These are phyloP conservation scores for Papilio aristodemus DNA, from an alignment of 1,140 invertebrate species.

Conservation along the genomic window DNA sequence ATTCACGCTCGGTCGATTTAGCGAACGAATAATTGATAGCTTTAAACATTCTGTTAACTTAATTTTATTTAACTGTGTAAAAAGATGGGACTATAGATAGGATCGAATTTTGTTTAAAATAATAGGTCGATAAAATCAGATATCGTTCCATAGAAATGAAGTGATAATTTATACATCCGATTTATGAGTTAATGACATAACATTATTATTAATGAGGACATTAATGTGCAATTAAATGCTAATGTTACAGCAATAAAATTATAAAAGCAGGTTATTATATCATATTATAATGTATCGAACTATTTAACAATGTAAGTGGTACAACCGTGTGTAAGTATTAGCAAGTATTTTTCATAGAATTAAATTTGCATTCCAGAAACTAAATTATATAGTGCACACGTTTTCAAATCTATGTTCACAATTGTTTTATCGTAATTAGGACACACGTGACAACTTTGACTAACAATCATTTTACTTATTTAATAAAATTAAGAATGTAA, in stretches of 20 bases:
- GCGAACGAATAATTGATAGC: conserved; percentile 53
- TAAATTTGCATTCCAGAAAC: too few species aligned
- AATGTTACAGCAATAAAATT: neutral
- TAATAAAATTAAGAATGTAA: too few species aligned
- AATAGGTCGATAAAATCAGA: neutral
- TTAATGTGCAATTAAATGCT: neutral
- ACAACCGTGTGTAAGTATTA: too few species aligned
- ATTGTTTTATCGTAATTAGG: too few species aligned
- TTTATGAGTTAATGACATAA: neutral
- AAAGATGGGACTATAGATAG: neutral
- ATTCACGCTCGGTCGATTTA: conserved; percentile 67
- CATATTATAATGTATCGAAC: too few species aligned
- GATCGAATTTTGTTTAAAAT: neutral
- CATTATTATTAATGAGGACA: neutral
- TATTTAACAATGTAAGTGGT: too few species aligned
- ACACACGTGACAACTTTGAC: too few species aligned
- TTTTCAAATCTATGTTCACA: too few species aligned
- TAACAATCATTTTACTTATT: too few species aligned
- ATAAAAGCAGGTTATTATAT: neutral
- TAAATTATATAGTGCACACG: too few species aligned
- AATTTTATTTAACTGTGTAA: conserved; percentile 27
- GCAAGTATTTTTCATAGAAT: too few species aligned
- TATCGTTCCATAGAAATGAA: neutral
- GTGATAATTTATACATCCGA: neutral
- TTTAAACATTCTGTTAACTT: conserved; percentile 51